These are phyloP conservation scores for Rhadinocentrus ornatus DNA, from an alignment of 2,797 vertebrate genomes.

Conservation along the genomic window DNA sequence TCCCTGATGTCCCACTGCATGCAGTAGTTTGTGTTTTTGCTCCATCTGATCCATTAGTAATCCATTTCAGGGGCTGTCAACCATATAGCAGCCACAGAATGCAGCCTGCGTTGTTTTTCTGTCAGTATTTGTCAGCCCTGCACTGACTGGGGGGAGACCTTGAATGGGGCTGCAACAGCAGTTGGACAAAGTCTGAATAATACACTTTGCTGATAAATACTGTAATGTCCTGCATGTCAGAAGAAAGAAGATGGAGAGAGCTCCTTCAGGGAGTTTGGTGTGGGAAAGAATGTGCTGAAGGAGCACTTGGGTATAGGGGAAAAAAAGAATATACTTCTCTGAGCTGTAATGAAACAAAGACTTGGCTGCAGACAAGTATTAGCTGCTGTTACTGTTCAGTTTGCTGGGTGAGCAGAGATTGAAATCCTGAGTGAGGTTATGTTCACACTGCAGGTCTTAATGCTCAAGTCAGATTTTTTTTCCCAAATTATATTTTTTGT, in stretches of 20 bases:
- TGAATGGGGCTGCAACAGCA: constrained; percentile 19
- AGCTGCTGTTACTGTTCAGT: constrained; percentile 20
- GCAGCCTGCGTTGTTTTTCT: constrained; percentile 45
- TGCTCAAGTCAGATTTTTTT: too few species aligned
- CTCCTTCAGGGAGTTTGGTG: not conserved
- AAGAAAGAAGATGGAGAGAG: constrained; percentile 6
- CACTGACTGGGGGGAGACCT: constrained; percentile 39
- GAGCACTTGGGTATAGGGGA: not conserved
- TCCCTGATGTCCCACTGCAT: constrained; percentile 15
- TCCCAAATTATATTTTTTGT: too few species aligned
- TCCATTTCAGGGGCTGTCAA: constrained; percentile 64
- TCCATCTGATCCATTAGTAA: constrained; percentile 75
- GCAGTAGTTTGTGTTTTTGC: constrained; percentile 59
- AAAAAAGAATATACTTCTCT: not conserved
- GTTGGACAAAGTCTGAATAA: constrained; percentile 47
- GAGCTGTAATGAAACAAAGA: not conserved
- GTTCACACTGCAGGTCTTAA: too few species aligned
- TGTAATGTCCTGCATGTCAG: constrained; percentile 35
- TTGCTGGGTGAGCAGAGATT: constrained; percentile 4
- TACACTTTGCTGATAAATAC: constrained; percentile 48
- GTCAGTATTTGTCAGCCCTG: constrained; percentile 59
- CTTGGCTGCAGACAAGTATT: constrained; percentile 17
- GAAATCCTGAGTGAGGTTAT: constrained; percentile 37
- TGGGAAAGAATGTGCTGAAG: constrained; percentile 3
- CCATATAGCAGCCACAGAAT: constrained; percentile 46